Evolutionary conservation across 2,797 vertebrate species (phyloP).

Genomic region (Lindbergichthys nudifrons): DNA sequence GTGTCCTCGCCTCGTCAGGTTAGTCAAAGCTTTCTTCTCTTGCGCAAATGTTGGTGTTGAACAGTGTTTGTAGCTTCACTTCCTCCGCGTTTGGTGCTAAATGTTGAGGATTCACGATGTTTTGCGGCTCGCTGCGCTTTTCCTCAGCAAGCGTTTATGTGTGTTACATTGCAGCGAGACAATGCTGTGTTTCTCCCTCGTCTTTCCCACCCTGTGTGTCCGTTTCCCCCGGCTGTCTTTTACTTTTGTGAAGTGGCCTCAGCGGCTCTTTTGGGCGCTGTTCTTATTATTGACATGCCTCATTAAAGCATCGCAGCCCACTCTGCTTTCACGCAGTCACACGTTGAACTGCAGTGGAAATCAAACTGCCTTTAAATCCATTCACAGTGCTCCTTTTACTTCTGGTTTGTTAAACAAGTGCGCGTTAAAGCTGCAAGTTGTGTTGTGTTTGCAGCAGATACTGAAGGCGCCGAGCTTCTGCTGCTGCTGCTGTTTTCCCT

Average conservation of each 20-base stretch:
- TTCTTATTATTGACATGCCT: constrained; percentile 36
- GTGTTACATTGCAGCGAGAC: constrained; percentile 26
- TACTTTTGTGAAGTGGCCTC: constrained; percentile 53
- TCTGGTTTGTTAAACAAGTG: constrained; percentile 44
- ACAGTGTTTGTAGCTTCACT: constrained; percentile 20
- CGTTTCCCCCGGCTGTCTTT: neutral
- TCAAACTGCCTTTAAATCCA: constrained; percentile 2
- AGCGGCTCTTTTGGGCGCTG: constrained; percentile 38
- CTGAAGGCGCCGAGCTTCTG: constrained; percentile 9
- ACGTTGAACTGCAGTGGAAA: constrained; percentile 30
- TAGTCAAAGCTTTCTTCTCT: constrained; percentile 48
- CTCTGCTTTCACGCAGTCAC: constrained; percentile 1
- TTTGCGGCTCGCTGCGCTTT: constrained; percentile 19
- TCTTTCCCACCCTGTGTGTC: neutral
- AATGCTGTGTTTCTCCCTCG: neutral
- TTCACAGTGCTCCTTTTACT: neutral
- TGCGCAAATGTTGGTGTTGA: neutral
- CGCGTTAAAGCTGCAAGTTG: constrained; percentile 49
- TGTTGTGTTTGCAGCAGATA: constrained; percentile 36
- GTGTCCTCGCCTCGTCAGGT: constrained; percentile 79
- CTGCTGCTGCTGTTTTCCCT: constrained; percentile 12
- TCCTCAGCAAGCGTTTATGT: constrained; percentile 27
- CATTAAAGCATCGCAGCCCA: constrained; percentile 34
- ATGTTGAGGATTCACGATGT: constrained; percentile 34
- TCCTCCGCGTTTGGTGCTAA: constrained; percentile 16